These are phyloP conservation scores for Mimachlamys varia DNA, from an alignment of 2,888 invertebrate species.

Conservation along the genomic window DNA sequence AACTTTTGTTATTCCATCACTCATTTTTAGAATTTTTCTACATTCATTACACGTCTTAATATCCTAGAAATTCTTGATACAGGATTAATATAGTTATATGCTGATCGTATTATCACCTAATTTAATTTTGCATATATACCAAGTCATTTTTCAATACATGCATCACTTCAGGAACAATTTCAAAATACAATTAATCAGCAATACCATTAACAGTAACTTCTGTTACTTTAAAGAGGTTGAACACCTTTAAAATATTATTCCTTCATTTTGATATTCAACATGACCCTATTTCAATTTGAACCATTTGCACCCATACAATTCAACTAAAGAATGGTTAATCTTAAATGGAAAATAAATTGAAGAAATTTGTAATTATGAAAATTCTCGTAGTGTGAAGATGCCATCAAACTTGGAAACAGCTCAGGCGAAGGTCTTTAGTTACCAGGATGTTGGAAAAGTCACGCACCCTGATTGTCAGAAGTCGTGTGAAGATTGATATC, in stretches of 20 bases:
- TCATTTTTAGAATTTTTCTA: too few species aligned
- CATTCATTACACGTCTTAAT: too few species aligned
- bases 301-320: background rate
- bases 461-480: background rate
- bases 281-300: background rate
- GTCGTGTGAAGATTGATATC: background rate
- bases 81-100: too few species aligned
- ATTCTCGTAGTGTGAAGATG: background rate
- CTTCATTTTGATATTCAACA: background rate
- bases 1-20: too few species aligned
- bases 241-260: background rate
- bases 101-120: too few species aligned
- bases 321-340: background rate
- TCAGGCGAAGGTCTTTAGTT: background rate
- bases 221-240: background rate
- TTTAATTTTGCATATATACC: too few species aligned
- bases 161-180: too few species aligned
- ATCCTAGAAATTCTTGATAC: too few species aligned
- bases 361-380: constrained; percentile 3
- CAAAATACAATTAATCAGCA: background rate
- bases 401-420: background rate
- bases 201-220: background rate
- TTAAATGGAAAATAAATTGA: background rate
- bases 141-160: too few species aligned
- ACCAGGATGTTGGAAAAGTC: constrained; percentile 1